Base-by-base conservation (phyloP, 2,797 vertebrate species). In the Cynopterus sphinx region DNA sequence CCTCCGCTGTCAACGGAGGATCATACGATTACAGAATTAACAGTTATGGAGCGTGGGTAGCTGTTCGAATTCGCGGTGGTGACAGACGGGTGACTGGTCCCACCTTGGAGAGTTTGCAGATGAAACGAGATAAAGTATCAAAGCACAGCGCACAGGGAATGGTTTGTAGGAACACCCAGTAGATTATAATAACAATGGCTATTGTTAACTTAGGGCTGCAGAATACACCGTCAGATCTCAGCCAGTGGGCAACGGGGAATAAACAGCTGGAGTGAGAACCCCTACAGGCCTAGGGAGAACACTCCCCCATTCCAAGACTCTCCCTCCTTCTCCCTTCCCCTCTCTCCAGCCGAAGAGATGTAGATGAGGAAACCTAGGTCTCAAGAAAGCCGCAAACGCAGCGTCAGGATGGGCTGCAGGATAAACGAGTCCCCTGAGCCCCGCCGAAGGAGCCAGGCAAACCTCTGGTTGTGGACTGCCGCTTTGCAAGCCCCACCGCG, bases 101-200 rank as follows among this genome's bases (percentile, higher is more conserved):
- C 2, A 9, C 53, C 17, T 31, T 77, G 43, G 83, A 70, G 73
- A 70, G 51, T n/a, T 13, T 36, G 68, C 68, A 77, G 82, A 92
- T 70, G 65, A 74, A 81, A 86, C 41, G 74, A 95, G 53, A 86
- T 63, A 53, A 51, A 13, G 15, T n/a, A 49, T 39, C 46, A 73
- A 84, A 88, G 67, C 70, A 59, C 31, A 63, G 63, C 73, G 68
- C 57, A 1, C 31, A 11, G 46, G 13, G 28, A 73, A 74, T 15
- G 39, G 11, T 82, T 94, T 78, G 51, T 41, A 67, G 83, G 73
- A 88, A 74, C 59, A 36, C 41, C 10, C 78, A 43, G 15, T 59
- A 67, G n/a, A 51, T 88, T 46, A 41, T 16, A 46, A 24, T 46
- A 74, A 74, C 53, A 73, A 15, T 43, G 57, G 88, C 19, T 15